phyloP scores from a whole-genome alignment of 1,140 invertebrate species.

The Brachionus plicatilis region DNA sequence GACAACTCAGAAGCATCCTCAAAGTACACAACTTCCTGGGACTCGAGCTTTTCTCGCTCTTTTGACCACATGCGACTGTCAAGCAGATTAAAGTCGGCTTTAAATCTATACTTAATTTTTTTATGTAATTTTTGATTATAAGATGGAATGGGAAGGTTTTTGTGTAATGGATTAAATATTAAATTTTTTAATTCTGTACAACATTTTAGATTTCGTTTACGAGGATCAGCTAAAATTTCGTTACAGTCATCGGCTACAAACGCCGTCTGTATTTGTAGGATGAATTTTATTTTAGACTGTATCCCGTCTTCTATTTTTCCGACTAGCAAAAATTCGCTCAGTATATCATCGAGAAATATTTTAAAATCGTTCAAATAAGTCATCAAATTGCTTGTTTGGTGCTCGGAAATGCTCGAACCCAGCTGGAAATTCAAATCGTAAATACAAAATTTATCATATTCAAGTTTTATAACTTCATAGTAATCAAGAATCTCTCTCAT shows the following conservation, averaged over 20 bases:
- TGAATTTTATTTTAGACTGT: neutral
- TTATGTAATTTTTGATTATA: neutral
- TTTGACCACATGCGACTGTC: neutral
- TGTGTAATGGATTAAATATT: neutral
- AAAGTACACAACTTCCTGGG: neutral
- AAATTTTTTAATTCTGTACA: neutral
- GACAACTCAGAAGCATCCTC: neutral
- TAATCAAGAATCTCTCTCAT: neutral
- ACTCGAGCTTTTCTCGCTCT: neutral
- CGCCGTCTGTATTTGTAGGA: neutral
- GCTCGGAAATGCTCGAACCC: neutral
- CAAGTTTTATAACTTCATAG: neutral
- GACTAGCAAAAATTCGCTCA: neutral
- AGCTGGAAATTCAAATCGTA: neutral
- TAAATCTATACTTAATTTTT: neutral
- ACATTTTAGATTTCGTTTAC: neutral
- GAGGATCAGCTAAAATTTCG: neutral
- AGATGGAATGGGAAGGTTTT: neutral
- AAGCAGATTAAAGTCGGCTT: neutral
- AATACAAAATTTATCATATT: slow-evolving; percentile 1
- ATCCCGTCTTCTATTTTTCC: neutral
- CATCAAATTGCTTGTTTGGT: neutral
- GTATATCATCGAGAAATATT: neutral
- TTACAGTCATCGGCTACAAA: neutral
- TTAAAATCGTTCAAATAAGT: slow-evolving; percentile 7